These are phyloP conservation scores for Bubalus kerabau DNA, from an alignment of 2,113 vertebrate genomes.

Conservation along the genomic window DNA sequence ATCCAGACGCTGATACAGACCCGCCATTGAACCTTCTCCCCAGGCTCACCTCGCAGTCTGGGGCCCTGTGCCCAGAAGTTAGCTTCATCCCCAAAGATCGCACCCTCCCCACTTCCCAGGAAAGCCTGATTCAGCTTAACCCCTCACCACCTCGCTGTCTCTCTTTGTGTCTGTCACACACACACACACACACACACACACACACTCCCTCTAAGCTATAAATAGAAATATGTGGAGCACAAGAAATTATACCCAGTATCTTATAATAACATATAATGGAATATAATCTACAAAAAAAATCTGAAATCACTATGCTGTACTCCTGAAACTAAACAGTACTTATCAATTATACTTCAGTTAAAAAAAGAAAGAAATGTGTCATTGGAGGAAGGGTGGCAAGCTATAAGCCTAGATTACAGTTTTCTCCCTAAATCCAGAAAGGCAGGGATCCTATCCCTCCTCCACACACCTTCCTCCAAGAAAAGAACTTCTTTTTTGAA, in stretches of 20 bases:
- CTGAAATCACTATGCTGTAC: background rate
- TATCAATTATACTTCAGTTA: background rate
- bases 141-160: background rate
- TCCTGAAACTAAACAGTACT: background rate
- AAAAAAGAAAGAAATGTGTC: background rate
- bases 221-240: background rate
- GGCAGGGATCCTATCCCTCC: too few relatives aligned
- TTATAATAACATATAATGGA: background rate
- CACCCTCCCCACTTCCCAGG: background rate
- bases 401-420: background rate
- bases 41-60: background rate
- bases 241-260: background rate
- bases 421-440: background rate
- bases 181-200: background rate
- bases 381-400: background rate
- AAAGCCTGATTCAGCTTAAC: background rate
- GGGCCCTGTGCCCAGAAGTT: background rate
- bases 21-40: background rate
- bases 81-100: background rate
- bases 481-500: background rate
- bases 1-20: constrained; percentile 5
- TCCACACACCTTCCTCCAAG: background rate
- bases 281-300: background rate
- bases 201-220: background rate
- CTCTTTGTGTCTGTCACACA: background rate